phyloP scores from a whole-genome alignment of 1,140 invertebrate species.

The Trinorchestia longiramus region DNA sequence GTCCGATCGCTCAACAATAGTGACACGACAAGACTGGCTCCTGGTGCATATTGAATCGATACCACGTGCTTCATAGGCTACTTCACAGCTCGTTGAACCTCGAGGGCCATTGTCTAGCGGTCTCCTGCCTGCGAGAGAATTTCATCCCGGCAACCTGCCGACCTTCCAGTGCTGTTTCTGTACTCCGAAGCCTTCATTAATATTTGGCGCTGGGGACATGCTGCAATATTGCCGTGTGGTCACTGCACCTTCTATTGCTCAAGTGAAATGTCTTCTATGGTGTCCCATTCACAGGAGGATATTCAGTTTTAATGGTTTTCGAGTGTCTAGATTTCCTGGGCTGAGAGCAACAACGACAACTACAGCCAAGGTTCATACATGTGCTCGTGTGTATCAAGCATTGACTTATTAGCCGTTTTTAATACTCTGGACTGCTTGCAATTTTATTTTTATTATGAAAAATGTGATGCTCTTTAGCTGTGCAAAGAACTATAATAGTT shows the following conservation, averaged over 20 bases:
- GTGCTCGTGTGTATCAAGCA: too few relatives aligned
- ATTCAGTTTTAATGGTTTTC: neutral
- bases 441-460: too few relatives aligned
- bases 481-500: too few relatives aligned
- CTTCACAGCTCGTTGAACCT: constrained; percentile 29
- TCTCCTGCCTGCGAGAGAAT: constrained; percentile 17
- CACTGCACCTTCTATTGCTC: neutral
- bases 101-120: neutral
- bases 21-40: neutral
- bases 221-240: neutral
- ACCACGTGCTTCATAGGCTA: constrained; percentile 25
- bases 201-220: neutral
- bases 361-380: neutral
- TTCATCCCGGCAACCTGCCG: neutral
- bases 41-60: neutral
- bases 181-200: neutral
- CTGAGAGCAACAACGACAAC: neutral
- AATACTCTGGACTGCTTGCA: too few relatives aligned
- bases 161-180: neutral
- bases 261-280: neutral
- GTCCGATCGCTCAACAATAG: neutral
- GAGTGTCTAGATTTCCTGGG: neutral
- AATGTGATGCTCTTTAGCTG: too few relatives aligned
- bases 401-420: too few relatives aligned
- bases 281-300: neutral